phyloP scores from a whole-genome alignment of 2,113 vertebrate species.

The Sceloporus undulatus region DNA sequence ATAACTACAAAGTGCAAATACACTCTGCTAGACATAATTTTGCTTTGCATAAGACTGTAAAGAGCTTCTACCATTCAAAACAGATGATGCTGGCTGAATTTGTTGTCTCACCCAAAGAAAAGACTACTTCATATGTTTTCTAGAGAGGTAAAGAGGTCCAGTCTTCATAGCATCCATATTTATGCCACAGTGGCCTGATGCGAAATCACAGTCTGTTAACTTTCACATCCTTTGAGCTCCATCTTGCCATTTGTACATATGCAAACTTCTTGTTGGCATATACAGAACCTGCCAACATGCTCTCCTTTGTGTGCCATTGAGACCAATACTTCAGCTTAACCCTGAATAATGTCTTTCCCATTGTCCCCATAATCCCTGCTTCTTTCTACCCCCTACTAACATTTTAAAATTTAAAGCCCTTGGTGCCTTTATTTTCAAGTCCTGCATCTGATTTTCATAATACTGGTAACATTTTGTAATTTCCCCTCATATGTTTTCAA shows the following conservation, averaged over 20 bases:
- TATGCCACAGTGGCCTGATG: background rate
- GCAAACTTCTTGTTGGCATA: background rate
- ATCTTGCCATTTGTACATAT: background rate
- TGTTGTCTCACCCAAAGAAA: too few species aligned
- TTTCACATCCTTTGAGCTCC: background rate
- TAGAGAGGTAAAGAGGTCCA: background rate
- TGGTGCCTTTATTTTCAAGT: constrained; percentile 46
- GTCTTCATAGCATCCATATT: background rate
- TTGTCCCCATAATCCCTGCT: background rate
- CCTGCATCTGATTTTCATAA: constrained; percentile 49
- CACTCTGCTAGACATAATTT: too few species aligned
- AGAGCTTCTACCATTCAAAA: too few species aligned
- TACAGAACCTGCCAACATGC: background rate
- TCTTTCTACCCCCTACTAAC: background rate
- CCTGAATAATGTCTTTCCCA: background rate
- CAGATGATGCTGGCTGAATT: too few species aligned
- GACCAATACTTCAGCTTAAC: background rate
- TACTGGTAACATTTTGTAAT: constrained; percentile 17
- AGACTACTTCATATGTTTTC: background rate
- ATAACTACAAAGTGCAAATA: too few species aligned
- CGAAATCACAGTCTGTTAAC: background rate
- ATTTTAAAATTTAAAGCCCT: constrained; percentile 38
- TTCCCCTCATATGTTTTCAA: constrained; percentile 45
- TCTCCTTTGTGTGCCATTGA: background rate
- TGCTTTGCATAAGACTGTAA: too few species aligned